A percentile compares a stretch with the other conserved stretches of the same genome.
Conservation (phyloP, 2,797 vertebrate genomes). For the Myripristis murdjan region DNA sequence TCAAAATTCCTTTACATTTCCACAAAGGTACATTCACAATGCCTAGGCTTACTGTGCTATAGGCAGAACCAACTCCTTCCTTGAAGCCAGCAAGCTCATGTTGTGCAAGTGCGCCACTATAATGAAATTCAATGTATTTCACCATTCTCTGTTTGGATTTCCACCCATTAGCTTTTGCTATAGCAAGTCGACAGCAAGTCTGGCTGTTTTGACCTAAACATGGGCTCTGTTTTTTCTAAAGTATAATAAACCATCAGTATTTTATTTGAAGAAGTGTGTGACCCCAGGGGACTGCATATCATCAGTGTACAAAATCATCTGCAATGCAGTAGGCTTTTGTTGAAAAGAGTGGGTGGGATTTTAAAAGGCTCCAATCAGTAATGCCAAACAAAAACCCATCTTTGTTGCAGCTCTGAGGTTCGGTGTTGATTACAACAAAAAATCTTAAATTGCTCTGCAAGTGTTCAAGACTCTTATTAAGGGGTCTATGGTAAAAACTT, state of each 20-base stretch:
- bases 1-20: slow-evolving; percentile 21
- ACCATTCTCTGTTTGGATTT: slow-evolving; percentile 20
- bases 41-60: slow-evolving; percentile 31
- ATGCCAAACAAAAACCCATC: slow-evolving; percentile 35
- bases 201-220: slow-evolving; percentile 44
- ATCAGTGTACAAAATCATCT: slow-evolving; percentile 45
- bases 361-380: slow-evolving; percentile 38
- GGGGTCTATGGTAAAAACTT: slow-evolving; percentile 25
- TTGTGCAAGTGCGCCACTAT: slow-evolving; percentile 26
- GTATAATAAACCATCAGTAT: slow-evolving; percentile 54
- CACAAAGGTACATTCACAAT: slow-evolving; percentile 22
- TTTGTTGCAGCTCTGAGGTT: slow-evolving; percentile 21
- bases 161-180: slow-evolving; percentile 37
- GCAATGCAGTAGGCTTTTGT: slow-evolving; percentile 27
- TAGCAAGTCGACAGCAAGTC: slow-evolving; percentile 27
- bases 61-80: slow-evolving; percentile 23
- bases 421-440: slow-evolving; percentile 2
- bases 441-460: slow-evolving; percentile 26
- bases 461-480: slow-evolving; percentile 29
- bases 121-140: slow-evolving; percentile 24
- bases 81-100: slow-evolving; percentile 29
- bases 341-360: slow-evolving; percentile 49
- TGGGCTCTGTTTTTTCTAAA: slow-evolving; percentile 46
- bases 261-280: slow-evolving; percentile 43
- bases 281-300: slow-evolving; percentile 44